Percentiles rank a stretch among this genome's conserved stretches.
Evolutionary conservation across 2,797 vertebrate species (phyloP).

Genomic region (Syngnathus rostellatus): DNA sequence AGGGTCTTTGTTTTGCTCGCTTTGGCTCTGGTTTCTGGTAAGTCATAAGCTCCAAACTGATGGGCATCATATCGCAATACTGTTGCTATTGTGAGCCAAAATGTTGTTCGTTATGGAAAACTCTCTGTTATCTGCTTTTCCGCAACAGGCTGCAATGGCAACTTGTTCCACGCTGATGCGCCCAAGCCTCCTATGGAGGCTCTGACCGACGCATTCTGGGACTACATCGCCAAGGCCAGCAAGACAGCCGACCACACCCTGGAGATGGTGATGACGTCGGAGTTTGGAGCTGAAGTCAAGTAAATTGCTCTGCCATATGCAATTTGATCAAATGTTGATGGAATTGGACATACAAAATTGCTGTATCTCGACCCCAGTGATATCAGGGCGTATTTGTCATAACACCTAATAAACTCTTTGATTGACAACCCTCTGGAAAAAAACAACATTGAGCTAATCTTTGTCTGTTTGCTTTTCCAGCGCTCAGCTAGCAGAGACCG

Average conservation of each 20-base stretch:
- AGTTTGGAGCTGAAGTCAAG: slow-evolving; percentile 73
- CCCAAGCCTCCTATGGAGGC: slow-evolving; percentile 69
- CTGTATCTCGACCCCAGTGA: too few relatives aligned
- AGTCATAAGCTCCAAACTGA: slow-evolving; percentile 11
- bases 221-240: slow-evolving; percentile 67
- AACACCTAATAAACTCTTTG: too few relatives aligned
- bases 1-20: slow-evolving; percentile 58
- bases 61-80: background rate
- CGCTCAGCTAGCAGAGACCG: slow-evolving; percentile 58
- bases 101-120: background rate
- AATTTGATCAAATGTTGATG: background rate
- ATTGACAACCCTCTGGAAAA: too few relatives aligned
- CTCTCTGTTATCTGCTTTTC: background rate
- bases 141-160: slow-evolving; percentile 67
- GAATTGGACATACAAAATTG: too few relatives aligned
- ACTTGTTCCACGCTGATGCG: slow-evolving; percentile 67
- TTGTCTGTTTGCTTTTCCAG: slow-evolving; percentile 23
- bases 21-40: slow-evolving; percentile 59
- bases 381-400: too few relatives aligned
- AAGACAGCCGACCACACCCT: slow-evolving; percentile 68
- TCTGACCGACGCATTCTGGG: slow-evolving; percentile 72
- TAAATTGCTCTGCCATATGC: slow-evolving; percentile 39
- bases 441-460: too few relatives aligned
- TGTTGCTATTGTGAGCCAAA: background rate
- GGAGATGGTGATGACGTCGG: slow-evolving; percentile 66